Evolutionary conservation across 23 tunicate species (phyloP).

Genomic region (Styela clava): DNA sequence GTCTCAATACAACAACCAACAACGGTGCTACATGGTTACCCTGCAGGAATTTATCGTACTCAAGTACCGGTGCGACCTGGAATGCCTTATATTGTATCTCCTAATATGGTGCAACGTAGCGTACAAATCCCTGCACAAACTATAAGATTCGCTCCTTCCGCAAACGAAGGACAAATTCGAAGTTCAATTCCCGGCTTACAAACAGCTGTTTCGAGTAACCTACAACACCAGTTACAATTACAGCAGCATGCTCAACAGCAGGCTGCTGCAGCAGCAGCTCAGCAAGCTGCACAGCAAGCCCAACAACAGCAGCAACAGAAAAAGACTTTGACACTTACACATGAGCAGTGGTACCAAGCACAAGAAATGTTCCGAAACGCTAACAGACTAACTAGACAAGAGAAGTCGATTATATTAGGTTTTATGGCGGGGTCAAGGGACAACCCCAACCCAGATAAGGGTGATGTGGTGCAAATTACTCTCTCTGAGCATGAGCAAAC

Average conservation of each 20-base stretch:
- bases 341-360: slow-evolving; percentile 81
- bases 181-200: not conserved
- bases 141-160: not conserved
- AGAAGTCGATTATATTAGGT: slow-evolving; percentile 76
- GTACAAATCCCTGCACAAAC: not conserved
- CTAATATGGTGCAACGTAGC: not conserved
- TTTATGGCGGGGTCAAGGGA: slow-evolving; percentile 91
- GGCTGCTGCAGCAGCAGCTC: slow-evolving; percentile 8
- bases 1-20: not conserved
- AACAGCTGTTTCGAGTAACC: not conserved
- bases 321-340: slow-evolving; percentile 15
- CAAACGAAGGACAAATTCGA: not conserved
- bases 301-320: slow-evolving; percentile 24
- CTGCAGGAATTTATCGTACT: not conserved
- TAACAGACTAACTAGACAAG: slow-evolving; percentile 70
- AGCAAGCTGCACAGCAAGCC: slow-evolving; percentile 23
- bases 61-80: not conserved
- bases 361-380: slow-evolving; percentile 77
- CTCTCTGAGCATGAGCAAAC: slow-evolving; percentile 58
- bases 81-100: not conserved
- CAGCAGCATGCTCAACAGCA: too few relatives aligned
- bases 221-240: slow-evolving; percentile 3
- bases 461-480: slow-evolving; percentile 52
- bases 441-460: slow-evolving; percentile 85
- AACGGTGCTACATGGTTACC: not conserved